These are phyloP conservation scores for Melanchra persicariae DNA, from an alignment of 2,888 invertebrate species.

Conservation along the genomic window DNA sequence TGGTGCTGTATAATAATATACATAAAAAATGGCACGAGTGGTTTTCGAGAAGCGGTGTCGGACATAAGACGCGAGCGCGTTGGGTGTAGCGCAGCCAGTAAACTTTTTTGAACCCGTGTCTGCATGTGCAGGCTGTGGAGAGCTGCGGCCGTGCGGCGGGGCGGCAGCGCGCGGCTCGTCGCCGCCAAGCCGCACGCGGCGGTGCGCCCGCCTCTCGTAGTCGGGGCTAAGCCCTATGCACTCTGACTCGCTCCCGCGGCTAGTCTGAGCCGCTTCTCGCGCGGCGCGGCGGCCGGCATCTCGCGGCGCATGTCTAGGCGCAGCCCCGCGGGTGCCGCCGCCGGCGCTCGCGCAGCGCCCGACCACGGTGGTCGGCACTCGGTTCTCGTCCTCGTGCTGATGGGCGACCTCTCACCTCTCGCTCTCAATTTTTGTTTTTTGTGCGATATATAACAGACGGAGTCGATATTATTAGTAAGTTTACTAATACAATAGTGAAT, in stretches of 20 bases:
- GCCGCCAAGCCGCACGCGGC: slow-evolving; percentile 69
- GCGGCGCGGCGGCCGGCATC: slow-evolving; percentile 72
- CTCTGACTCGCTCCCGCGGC: slow-evolving; percentile 84
- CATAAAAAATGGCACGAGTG: slow-evolving; percentile 59
- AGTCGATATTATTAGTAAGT: slow-evolving; percentile 83
- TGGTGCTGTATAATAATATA: slow-evolving; percentile 60
- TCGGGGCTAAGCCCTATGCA: slow-evolving; percentile 84
- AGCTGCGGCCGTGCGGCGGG: slow-evolving; percentile 82
- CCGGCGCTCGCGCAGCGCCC: slow-evolving; percentile 66
- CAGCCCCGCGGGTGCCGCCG: slow-evolving; percentile 65
- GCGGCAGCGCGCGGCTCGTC: slow-evolving; percentile 75
- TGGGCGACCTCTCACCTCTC: slow-evolving; percentile 76
- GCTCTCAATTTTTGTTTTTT: slow-evolving; percentile 80
- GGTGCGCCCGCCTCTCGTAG: slow-evolving; percentile 82
- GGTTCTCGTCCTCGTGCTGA: slow-evolving; percentile 77
- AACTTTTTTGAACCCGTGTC: slow-evolving; percentile 81
- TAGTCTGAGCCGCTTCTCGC: slow-evolving; percentile 88
- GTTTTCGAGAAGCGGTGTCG: slow-evolving; percentile 84
- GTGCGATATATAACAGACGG: slow-evolving; percentile 75
- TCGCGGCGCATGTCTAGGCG: slow-evolving; percentile 68
- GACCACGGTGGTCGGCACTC: slow-evolving; percentile 73
- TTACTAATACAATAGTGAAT: slow-evolving; percentile 76
- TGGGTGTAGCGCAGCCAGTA: slow-evolving; percentile 60
- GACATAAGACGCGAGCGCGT: slow-evolving; percentile 73
- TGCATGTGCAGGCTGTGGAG: slow-evolving; percentile 89